These are phyloP conservation scores for Bothrops alternatus DNA, from an alignment of 2,797 vertebrate species.

Conservation along the genomic window DNA sequence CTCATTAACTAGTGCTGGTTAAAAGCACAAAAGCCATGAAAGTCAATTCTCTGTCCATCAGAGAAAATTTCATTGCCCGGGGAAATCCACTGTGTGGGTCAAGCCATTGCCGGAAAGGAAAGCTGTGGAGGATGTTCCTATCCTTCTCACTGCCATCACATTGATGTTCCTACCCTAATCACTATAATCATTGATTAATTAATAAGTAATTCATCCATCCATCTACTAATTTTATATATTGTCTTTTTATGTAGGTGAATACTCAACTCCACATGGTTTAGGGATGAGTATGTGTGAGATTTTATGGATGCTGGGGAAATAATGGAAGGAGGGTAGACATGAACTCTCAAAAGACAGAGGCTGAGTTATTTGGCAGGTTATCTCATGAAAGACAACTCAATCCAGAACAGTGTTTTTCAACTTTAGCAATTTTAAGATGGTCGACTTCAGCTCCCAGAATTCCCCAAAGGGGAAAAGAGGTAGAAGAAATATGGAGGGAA, in stretches of 20 bases:
- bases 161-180: not conserved
- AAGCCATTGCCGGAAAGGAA: not conserved
- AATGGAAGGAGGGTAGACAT: not conserved
- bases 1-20: constrained; percentile 31
- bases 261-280: not conserved
- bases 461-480: too few relatives aligned
- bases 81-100: not conserved
- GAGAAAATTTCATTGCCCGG: not conserved
- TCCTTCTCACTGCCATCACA: not conserved
- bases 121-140: not conserved
- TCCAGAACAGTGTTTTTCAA: not conserved
- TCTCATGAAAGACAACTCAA: not conserved
- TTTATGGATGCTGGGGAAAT: not conserved
- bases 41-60: not conserved
- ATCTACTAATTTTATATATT: not conserved
- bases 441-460: not conserved
- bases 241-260: not conserved
- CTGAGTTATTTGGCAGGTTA: not conserved
- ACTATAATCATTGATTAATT: not conserved
- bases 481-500: not conserved
- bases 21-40: not conserved
- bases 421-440: not conserved
- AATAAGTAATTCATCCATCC: not conserved
- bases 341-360: not conserved
- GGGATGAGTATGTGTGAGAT: not conserved